Conservation (phyloP, 2,113 vertebrate species). For the Semnornis frantzii region DNA sequence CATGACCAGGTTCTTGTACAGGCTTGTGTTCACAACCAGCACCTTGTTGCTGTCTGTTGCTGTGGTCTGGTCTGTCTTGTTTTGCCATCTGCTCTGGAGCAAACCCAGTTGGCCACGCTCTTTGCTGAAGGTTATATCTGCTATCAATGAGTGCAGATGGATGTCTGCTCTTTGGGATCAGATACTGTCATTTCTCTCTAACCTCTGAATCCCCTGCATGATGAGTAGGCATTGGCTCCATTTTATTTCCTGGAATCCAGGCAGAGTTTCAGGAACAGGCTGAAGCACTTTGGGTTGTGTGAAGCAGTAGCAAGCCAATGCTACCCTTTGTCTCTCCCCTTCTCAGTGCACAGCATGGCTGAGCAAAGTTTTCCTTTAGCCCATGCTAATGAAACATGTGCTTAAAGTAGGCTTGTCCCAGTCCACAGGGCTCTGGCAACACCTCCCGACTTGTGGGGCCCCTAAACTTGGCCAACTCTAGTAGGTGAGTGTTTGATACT, state of each 20-base stretch:
- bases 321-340: neutral
- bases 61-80: neutral
- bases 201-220: neutral
- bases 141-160: neutral
- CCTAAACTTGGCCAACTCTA: neutral
- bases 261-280: neutral
- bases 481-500: neutral
- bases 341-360: neutral
- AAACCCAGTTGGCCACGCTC: neutral
- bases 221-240: neutral
- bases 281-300: neutral
- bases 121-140: neutral
- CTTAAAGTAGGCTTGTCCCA: neutral
- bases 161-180: neutral
- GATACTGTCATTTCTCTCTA: neutral
- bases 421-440: neutral
- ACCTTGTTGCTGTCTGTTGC: neutral
- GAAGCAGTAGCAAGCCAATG: neutral
- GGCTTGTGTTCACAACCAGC: neutral
- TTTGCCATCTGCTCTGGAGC: conserved; percentile 15
- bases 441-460: neutral
- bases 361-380: neutral
- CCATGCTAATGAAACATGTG: neutral
- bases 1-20: neutral
- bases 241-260: neutral